phyloP scores from a whole-genome alignment of 2,888 invertebrate genomes.

The Dendrolimus pini region DNA sequence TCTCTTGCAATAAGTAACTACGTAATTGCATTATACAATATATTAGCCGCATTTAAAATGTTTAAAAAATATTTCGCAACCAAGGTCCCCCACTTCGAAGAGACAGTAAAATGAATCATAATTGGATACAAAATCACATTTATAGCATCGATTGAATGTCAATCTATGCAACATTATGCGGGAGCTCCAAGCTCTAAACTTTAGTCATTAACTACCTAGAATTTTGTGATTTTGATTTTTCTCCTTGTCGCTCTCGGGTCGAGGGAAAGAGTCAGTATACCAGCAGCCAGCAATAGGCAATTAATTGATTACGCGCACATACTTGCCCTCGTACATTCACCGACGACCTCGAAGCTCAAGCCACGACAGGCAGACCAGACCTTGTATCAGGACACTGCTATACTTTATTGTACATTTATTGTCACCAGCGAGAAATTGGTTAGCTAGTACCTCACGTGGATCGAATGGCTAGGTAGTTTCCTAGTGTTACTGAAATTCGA shows the following conservation, averaged over 20 bases:
- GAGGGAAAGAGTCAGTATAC: constrained; percentile 19
- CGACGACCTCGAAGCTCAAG: constrained; percentile 49
- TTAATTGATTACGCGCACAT: constrained; percentile 43
- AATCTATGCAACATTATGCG: constrained; percentile 1
- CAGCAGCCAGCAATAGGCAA: constrained; percentile 17
- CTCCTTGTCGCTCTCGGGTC: constrained; percentile 13
- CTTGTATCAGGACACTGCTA: constrained; percentile 52
- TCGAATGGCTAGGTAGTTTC: constrained; percentile 23
- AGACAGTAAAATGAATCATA: not conserved
- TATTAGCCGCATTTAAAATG: no score
- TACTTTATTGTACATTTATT: constrained; percentile 26
- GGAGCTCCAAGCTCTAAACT: not conserved
- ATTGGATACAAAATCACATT: not conserved
- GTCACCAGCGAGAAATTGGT: constrained; percentile 20
- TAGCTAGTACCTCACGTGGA: constrained; percentile 19
- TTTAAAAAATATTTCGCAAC: no score
- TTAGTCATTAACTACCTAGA: constrained; percentile 8
- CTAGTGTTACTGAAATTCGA: constrained; percentile 7
- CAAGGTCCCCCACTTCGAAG: not conserved
- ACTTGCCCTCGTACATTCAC: constrained; percentile 59
- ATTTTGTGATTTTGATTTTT: constrained; percentile 6
- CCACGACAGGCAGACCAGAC: constrained; percentile 42
- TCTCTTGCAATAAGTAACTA: no score
- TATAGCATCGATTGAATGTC: constrained; percentile 13
- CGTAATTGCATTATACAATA: no score